Percentiles rank a stretch among this genome's conserved stretches.
These are phyloP conservation scores for Amphipoea lucens DNA, from an alignment of 2,888 invertebrate species.

Conservation along the genomic window DNA sequence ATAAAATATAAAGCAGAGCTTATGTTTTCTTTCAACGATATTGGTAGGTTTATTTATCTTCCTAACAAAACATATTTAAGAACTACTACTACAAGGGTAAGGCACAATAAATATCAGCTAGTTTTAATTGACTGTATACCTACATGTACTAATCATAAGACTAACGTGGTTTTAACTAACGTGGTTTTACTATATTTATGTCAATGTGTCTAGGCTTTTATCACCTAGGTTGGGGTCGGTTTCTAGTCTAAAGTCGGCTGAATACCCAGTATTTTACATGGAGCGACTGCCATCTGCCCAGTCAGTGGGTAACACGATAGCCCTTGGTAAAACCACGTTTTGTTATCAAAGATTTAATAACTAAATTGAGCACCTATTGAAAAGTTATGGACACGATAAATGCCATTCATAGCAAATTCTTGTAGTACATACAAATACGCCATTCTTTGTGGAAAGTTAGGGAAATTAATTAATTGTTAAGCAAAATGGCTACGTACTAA, in stretches of 20 bases:
- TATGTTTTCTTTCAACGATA: background rate
- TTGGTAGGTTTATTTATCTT: background rate
- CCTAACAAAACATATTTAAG: constrained; percentile 3
- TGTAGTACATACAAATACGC: background rate
- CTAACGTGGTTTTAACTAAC: constrained; percentile 9
- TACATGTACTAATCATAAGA: constrained; percentile 12
- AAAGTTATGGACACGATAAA: constrained; percentile 31
- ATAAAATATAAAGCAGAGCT: background rate
- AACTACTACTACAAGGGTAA: constrained; percentile 19
- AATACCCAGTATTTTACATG: background rate
- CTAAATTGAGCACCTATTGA: constrained; percentile 28
- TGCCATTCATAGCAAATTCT: constrained; percentile 14
- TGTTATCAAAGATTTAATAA: constrained; percentile 6
- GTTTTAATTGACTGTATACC: constrained; percentile 22
- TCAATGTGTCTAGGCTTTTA: background rate
- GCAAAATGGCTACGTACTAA: background rate
- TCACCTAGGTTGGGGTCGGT: background rate
- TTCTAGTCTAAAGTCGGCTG: background rate
- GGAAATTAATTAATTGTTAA: background rate
- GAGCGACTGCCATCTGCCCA: background rate
- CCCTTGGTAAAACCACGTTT: constrained; percentile 20
- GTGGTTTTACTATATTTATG: background rate
- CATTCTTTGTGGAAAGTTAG: background rate
- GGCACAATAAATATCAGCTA: constrained; percentile 57
- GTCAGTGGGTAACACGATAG: background rate